phyloP scores from a whole-genome alignment of 2,113 vertebrate species.

The Macquaria ambigua region DNA sequence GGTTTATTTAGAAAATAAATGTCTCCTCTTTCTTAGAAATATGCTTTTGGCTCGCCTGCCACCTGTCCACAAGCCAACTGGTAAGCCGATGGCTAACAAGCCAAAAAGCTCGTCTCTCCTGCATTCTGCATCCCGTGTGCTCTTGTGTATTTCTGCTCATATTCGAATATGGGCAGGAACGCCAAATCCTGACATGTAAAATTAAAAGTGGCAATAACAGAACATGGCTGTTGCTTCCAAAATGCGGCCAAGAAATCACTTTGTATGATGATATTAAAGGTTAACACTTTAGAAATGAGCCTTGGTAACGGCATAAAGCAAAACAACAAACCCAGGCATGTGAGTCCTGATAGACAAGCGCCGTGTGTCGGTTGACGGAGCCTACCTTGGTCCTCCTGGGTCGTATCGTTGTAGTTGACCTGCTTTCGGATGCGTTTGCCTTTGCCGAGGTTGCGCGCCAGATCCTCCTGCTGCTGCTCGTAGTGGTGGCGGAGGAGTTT shows the following conservation, averaged over 20 bases:
- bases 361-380: neutral
- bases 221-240: neutral
- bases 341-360: neutral
- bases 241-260: neutral
- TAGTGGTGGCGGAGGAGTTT: conserved; percentile 98
- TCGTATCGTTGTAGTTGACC: conserved; percentile 98
- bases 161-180: neutral
- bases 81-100: conserved; percentile 7
- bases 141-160: neutral
- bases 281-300: neutral
- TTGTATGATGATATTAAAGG: neutral
- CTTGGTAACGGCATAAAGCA: neutral
- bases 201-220: neutral
- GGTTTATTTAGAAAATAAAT: neutral
- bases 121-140: neutral
- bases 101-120: neutral
- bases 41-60: neutral
- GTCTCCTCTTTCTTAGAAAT: neutral
- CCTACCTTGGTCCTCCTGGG: conserved; percentile 98
- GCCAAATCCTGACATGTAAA: neutral
- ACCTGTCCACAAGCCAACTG: conserved; percentile 9
- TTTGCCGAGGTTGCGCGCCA: conserved; percentile 96
- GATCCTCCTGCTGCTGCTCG: conserved; percentile 97
- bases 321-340: neutral
- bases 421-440: conserved; percentile 98